A percentile compares a stretch with the other conserved stretches of the same genome.
phyloP scores from a whole-genome alignment of 1,140 invertebrate genomes.

The Stegodyphus mimosarum region DNA sequence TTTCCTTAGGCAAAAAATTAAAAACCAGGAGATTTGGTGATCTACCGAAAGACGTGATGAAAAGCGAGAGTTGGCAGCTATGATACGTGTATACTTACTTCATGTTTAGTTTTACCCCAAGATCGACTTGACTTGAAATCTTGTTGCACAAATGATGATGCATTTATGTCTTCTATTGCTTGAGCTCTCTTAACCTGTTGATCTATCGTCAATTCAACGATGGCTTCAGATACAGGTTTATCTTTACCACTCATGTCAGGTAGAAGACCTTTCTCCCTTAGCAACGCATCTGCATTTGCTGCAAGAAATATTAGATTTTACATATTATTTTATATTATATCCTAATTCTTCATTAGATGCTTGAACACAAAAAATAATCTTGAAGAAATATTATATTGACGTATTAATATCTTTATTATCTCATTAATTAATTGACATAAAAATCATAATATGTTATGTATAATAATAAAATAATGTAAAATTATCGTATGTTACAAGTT shows the following conservation, averaged over 20 bases:
- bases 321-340: not conserved
- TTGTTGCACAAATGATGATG: conserved; percentile 53
- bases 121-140: conserved; percentile 51
- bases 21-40: no score
- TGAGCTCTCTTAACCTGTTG: conserved; percentile 44
- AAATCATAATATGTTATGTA: no score
- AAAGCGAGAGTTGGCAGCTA: no score
- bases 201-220: conserved; percentile 32
- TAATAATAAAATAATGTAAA: no score
- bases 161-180: conserved; percentile 55
- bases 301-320: conserved; percentile 2
- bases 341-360: not conserved
- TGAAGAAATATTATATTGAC: not conserved
- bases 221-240: conserved; percentile 9
- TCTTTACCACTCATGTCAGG: not conserved
- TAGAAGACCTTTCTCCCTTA: conserved; percentile 34
- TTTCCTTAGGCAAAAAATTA: no score
- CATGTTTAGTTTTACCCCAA: conserved; percentile 51
- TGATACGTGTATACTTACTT: conserved; percentile 6
- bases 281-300: conserved; percentile 40
- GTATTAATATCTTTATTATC: no score
- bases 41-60: no score
- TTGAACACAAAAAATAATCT: not conserved
- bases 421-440: no score
- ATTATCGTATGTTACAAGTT: no score